Evolutionary conservation across 2,888 invertebrate species (phyloP).

Genomic region (Phortica okadai): DNA sequence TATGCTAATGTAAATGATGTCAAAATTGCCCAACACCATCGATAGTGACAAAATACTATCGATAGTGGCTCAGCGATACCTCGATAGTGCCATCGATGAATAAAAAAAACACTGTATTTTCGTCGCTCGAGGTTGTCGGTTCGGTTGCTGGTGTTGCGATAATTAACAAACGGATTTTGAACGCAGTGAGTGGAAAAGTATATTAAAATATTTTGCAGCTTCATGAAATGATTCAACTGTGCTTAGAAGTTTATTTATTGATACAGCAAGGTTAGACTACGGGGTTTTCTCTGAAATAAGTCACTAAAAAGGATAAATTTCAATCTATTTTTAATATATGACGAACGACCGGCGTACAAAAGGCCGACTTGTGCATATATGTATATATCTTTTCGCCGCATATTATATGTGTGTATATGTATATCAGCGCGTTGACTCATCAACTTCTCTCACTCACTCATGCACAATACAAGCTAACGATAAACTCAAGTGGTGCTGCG

Average conservation of each 20-base stretch:
- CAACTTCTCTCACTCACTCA: slow-evolving; percentile 66
- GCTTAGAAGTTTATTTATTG: too few relatives aligned
- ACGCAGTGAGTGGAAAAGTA: slow-evolving; percentile 4
- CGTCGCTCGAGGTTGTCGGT: neutral
- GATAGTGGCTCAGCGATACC: too few relatives aligned
- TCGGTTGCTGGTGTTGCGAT: neutral
- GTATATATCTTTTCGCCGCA: slow-evolving; percentile 46
- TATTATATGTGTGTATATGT: slow-evolving; percentile 53
- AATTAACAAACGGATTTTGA: neutral
- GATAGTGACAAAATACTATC: too few relatives aligned
- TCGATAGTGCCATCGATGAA: too few relatives aligned
- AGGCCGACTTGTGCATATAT: slow-evolving; percentile 37
- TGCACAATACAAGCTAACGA: slow-evolving; percentile 50
- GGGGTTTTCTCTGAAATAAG: too few relatives aligned
- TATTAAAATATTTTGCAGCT: slow-evolving; percentile 1
- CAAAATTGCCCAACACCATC: too few relatives aligned
- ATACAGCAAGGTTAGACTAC: too few relatives aligned
- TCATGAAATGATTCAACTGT: neutral
- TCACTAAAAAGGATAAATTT: slow-evolving; percentile 28
- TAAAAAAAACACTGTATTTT: too few relatives aligned
- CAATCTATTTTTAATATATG: slow-evolving; percentile 67
- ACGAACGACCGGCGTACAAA: slow-evolving; percentile 46
- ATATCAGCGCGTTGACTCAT: slow-evolving; percentile 60
- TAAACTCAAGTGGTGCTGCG: neutral
- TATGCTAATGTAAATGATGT: too few relatives aligned